These are phyloP conservation scores for Acleris sparsana DNA, from an alignment of 2,888 invertebrate species.

Conservation along the genomic window DNA sequence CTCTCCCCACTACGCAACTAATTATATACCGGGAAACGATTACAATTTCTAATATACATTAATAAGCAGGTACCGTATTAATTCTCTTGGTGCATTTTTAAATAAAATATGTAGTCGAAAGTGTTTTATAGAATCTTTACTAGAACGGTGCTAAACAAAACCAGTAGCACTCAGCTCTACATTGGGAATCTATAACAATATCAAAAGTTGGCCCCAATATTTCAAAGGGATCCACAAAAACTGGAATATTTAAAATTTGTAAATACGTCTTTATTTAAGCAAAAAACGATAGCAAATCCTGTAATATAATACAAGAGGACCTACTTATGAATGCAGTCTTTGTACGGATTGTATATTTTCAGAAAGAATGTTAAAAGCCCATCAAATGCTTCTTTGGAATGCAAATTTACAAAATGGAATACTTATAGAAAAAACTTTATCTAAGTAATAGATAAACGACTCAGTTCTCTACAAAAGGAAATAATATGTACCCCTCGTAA, in stretches of 20 bases:
- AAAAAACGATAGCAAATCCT: slow-evolving; percentile 65
- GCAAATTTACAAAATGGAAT: slow-evolving; percentile 68
- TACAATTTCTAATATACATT: slow-evolving; percentile 57
- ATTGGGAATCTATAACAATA: slow-evolving; percentile 60
- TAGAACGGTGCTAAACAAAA: slow-evolving; percentile 40
- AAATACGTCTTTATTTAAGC: slow-evolving; percentile 55
- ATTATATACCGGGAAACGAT: slow-evolving; percentile 51
- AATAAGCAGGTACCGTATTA: slow-evolving; percentile 75
- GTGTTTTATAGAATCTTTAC: background rate
- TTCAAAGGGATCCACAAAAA: slow-evolving; percentile 58
- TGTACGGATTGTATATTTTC: slow-evolving; percentile 67
- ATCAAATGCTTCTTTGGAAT: slow-evolving; percentile 57
- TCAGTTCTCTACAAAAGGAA: slow-evolving; percentile 60
- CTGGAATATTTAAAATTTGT: slow-evolving; percentile 71
- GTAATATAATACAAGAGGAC: slow-evolving; percentile 60
- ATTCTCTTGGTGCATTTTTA: slow-evolving; percentile 58
- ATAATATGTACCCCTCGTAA: slow-evolving; percentile 69
- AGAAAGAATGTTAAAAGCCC: slow-evolving; percentile 65
- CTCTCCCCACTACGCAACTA: slow-evolving; percentile 48
- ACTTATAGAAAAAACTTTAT: slow-evolving; percentile 50
- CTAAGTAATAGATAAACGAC: slow-evolving; percentile 59
- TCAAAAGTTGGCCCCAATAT: slow-evolving; percentile 79
- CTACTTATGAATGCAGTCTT: slow-evolving; percentile 76
- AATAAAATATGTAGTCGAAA: slow-evolving; percentile 35
- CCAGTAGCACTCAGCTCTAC: slow-evolving; percentile 46